Evolutionary conservation across 2,888 invertebrate species (phyloP).

Genomic region (Lepidochitona cinerea): DNA sequence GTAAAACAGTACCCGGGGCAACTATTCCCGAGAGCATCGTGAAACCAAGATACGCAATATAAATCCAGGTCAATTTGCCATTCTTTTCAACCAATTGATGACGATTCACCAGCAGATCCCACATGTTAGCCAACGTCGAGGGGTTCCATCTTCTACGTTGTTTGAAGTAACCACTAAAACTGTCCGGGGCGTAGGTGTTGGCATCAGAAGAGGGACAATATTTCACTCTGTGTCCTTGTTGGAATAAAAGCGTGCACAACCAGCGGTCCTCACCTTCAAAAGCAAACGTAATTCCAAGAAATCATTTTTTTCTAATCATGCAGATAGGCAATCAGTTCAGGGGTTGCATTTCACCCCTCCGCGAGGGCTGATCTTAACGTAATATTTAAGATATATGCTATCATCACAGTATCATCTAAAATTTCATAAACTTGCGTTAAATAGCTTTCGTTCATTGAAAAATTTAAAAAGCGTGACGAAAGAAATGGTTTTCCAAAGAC

Average conservation of each 20-base stretch:
- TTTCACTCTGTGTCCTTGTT: constrained; percentile 97
- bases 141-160: constrained; percentile 99
- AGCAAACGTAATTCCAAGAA: too few species aligned
- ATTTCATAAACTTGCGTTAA: too few species aligned
- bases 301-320: too few species aligned
- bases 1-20: constrained; percentile 82
- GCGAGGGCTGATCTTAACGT: too few species aligned
- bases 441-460: too few species aligned
- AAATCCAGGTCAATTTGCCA: constrained; percentile 55
- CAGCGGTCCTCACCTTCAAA: constrained; percentile 92
- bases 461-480: too few species aligned
- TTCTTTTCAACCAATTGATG: constrained; percentile 49
- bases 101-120: constrained; percentile 80
- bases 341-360: too few species aligned
- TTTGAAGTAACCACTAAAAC: constrained; percentile 83
- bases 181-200: constrained; percentile 96
- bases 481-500: too few species aligned
- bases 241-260: constrained; percentile 95
- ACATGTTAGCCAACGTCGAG: constrained; percentile 97
- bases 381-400: too few species aligned
- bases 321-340: too few species aligned
- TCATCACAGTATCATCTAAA: too few species aligned
- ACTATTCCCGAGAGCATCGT: constrained; percentile 88
- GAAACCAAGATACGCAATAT: constrained; percentile 56
- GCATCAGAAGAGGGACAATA: constrained; percentile 99